Evolutionary conservation across 2,888 invertebrate species (phyloP).

Genomic region (Orthonychiurus folsomi): DNA sequence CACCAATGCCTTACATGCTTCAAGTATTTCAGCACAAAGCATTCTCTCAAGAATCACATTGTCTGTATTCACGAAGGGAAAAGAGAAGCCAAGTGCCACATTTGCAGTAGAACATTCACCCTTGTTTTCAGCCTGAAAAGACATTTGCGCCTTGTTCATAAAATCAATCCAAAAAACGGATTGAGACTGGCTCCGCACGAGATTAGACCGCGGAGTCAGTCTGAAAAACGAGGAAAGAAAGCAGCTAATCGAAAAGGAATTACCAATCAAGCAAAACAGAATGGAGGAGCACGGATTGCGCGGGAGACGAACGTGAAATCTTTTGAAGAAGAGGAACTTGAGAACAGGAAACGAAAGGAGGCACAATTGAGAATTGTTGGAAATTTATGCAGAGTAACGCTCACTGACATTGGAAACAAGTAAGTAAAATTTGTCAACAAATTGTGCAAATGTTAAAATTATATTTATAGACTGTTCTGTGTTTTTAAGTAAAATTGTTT

Average conservation of each 20-base stretch:
- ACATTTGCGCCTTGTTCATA: neutral
- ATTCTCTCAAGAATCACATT: constrained; percentile 9
- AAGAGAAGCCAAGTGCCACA: neutral
- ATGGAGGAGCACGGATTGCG: neutral
- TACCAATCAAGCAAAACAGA: too few relatives aligned
- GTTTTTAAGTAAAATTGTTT: neutral
- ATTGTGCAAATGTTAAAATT: neutral
- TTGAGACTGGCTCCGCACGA: neutral
- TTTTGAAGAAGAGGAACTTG: neutral
- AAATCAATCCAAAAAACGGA: neutral
- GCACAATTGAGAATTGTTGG: neutral
- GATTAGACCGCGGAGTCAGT: neutral
- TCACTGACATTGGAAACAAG: neutral
- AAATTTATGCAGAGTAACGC: neutral
- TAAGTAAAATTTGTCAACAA: neutral
- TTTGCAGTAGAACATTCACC: neutral
- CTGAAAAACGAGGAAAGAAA: neutral
- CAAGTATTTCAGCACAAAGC: neutral
- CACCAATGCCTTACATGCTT: constrained; percentile 5
- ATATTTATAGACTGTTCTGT: neutral
- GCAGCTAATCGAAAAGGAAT: too few relatives aligned
- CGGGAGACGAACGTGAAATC: neutral
- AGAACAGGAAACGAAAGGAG: neutral
- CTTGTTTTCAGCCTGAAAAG: neutral
- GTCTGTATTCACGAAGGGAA: constrained; percentile 5